phyloP scores from a whole-genome alignment of 2,888 invertebrate species.

The Pseudococcus longispinus region DNA sequence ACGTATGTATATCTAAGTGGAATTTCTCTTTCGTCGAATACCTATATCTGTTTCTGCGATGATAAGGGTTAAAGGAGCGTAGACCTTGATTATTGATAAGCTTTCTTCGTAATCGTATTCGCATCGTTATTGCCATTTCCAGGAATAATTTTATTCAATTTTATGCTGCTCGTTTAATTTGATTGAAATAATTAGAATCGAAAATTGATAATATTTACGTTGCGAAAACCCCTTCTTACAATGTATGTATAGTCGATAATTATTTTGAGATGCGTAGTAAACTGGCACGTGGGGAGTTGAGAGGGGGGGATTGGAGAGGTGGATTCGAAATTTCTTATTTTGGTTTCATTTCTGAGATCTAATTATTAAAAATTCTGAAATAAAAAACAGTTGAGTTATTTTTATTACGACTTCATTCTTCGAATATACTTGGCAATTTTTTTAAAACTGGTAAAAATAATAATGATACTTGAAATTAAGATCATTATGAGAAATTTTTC shows the following conservation, averaged over 20 bases:
- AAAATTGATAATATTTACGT: not conserved
- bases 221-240: not conserved
- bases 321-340: not conserved
- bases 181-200: not conserved
- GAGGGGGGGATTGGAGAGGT: too few relatives aligned
- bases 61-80: not conserved
- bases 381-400: too few relatives aligned
- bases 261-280: not conserved
- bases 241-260: not conserved
- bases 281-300: not conserved
- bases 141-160: not conserved
- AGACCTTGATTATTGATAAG: not conserved
- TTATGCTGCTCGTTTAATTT: not conserved
- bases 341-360: too few relatives aligned
- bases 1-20: not conserved
- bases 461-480: not conserved
- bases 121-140: not conserved
- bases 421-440: not conserved
- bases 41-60: not conserved
- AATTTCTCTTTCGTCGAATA: not conserved
- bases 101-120: not conserved
- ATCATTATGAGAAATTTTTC: not conserved
- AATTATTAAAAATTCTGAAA: too few relatives aligned
- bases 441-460: not conserved
- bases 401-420: too few relatives aligned